A percentile compares a stretch with the other conserved stretches of the same genome.
These are phyloP conservation scores for Psittacus erithacus DNA, from an alignment of 2,113 vertebrate species.

Conservation along the genomic window DNA sequence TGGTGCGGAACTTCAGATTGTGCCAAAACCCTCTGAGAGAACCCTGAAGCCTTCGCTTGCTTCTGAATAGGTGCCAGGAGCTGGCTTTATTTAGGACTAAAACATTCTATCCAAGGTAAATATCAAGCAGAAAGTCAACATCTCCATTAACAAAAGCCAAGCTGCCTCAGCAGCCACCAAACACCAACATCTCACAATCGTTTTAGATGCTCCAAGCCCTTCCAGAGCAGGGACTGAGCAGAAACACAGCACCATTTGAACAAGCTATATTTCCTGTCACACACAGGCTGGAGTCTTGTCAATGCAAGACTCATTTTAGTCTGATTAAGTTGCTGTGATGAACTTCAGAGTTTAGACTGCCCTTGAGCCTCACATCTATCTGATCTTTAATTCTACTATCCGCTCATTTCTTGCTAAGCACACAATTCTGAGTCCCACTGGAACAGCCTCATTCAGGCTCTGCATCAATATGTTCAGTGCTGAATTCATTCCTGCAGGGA, in stretches of 20 bases:
- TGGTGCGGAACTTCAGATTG: neutral
- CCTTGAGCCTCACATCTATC: conserved; percentile 74
- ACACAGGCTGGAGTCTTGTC: conserved; percentile 38
- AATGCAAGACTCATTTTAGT: conserved; percentile 48
- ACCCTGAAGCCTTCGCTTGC: neutral
- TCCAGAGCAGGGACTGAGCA: neutral
- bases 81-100: neutral
- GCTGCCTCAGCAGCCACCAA: neutral
- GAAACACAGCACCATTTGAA: conserved; percentile 33
- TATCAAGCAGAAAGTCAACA: neutral
- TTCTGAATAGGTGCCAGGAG: neutral
- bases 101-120: neutral
- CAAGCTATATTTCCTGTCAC: conserved; percentile 55
- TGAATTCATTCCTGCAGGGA: conserved; percentile 82
- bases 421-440: conserved; percentile 70
- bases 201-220: neutral
- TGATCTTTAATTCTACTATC: conserved; percentile 74
- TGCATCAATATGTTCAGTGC: conserved; percentile 76
- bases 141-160: neutral
- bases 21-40: neutral
- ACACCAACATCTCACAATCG: neutral
- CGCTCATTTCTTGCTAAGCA: conserved; percentile 73
- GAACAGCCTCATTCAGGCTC: conserved; percentile 65
- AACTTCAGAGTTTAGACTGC: conserved; percentile 78
- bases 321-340: conserved; percentile 79